Percentiles rank a stretch among this genome's conserved stretches.
These are phyloP conservation scores for Tridacna crocea DNA, from an alignment of 2,888 invertebrate genomes.

Conservation along the genomic window DNA sequence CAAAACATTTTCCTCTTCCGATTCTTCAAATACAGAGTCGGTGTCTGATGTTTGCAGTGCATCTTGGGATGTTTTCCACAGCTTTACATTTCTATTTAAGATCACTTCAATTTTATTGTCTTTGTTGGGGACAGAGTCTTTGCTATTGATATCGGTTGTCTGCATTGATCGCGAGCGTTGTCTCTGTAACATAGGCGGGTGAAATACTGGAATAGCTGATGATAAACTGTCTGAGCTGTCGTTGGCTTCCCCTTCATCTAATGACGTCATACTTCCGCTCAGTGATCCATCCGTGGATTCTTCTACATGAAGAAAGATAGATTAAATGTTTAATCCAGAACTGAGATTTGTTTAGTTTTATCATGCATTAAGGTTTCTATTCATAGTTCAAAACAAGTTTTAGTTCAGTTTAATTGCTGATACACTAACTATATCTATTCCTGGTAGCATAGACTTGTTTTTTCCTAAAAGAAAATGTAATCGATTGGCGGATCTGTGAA, in stretches of 20 bases:
- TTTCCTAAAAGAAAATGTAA: no score
- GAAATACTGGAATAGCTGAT: constrained; percentile 53
- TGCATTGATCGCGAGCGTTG: constrained; percentile 46
- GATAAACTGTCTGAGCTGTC: constrained; percentile 39
- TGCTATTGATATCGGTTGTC: not conserved
- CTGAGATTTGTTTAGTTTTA: no score
- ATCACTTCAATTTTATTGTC: constrained; percentile 64
- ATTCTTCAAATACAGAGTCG: constrained; percentile 50
- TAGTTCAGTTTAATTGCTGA: not conserved
- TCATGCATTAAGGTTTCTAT: no score
- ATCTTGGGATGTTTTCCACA: constrained; percentile 63
- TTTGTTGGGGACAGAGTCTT: constrained; percentile 28
- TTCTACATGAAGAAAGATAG: constrained; percentile 26
- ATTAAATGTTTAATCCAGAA: no score
- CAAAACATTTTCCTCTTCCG: constrained; percentile 33
- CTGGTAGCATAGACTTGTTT: no score
- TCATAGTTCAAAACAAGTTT: no score
- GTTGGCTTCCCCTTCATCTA: constrained; percentile 33
- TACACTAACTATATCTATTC: not conserved
- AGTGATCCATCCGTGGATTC: constrained; percentile 43
- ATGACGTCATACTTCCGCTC: constrained; percentile 51
- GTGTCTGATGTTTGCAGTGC: constrained; percentile 30
- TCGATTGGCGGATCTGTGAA: no score
- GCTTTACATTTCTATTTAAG: constrained; percentile 64
- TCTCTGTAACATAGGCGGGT: constrained; percentile 29